Base-by-base conservation (phyloP, 2,888 invertebrate genomes). In the Pollenia amentaria region DNA sequence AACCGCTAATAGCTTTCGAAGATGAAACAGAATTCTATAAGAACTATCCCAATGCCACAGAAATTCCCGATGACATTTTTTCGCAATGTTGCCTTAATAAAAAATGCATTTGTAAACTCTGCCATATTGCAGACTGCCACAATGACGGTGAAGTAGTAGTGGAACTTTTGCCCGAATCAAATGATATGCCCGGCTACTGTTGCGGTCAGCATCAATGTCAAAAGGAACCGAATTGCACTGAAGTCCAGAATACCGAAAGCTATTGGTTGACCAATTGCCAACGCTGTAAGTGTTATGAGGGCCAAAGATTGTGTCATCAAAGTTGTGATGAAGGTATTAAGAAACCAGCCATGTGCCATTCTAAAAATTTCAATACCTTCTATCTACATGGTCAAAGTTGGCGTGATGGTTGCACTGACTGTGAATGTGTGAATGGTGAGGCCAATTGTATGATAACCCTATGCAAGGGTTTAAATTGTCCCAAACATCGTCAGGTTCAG, bases 181-280 rank as follows among this genome's bases (percentile, higher is more conserved):
- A 90, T 88, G 90, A 92, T 40, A 90, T 89, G 29, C 93, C 93
- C 2, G 93, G 93, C 3, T 94, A 94, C 85, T 95, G 95, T 88
- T 94, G 94, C 84, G 94, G 95, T n/a, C 92, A 94, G 14, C 94
- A 94, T 88, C 92, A 94, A 53, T 93, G 94, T 83, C 94, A 93
- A 85, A 90, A 92, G 1, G 92, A 94, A 53, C 93, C 93, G 0
- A 91, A 92, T 72, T 93, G 93, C 83, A 90, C 90, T 0, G 90
- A 90, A 46, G 90, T 89, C 3, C 79, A 87, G 16, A 88, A 90
- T 44, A 92, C 91, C 18, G 90, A 91, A 0, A 89, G 88, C 65
- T 89, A 89, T 70, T 93, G 93, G 93, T 85, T 92, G 65, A 90
- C 90, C 16, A 90, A 91, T 57, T 93, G 93, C 78, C 91, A 92